Conservation (phyloP, 1,140 invertebrate species). For the Fopius arisanus region DNA sequence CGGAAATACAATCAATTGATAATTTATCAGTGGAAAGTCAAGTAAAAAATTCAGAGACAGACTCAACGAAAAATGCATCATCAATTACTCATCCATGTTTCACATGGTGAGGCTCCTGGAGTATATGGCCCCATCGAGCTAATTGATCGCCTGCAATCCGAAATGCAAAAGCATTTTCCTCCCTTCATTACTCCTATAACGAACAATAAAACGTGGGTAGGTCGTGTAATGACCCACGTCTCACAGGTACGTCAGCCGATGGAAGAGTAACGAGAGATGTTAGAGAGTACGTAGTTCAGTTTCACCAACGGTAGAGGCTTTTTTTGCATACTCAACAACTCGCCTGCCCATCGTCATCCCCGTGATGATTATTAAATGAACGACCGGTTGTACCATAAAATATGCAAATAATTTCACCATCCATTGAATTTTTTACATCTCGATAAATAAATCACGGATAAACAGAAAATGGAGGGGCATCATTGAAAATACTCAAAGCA, state of each 20-base stretch:
- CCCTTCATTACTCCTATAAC: conserved; percentile 1
- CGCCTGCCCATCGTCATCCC: neutral
- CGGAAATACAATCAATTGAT: no score
- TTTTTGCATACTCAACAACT: neutral
- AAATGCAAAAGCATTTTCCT: conserved; percentile 30
- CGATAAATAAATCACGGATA: neutral
- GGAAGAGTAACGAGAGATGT: conserved; percentile 12
- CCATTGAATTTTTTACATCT: neutral
- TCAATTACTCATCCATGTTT: neutral
- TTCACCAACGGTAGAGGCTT: neutral
- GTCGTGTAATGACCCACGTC: conserved; percentile 10
- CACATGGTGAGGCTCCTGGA: neutral
- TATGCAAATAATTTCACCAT: neutral
- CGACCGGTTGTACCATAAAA: neutral
- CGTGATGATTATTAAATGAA: conserved; percentile 11
- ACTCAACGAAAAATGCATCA: neutral
- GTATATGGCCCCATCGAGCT: conserved; percentile 3
- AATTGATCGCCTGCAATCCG: conserved; percentile 5
- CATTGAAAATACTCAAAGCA: no score
- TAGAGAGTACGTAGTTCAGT: conserved; percentile 7
- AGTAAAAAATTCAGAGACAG: no score
- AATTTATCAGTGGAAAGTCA: no score
- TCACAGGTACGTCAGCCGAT: conserved; percentile 5
- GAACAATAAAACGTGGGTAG: conserved; percentile 4
- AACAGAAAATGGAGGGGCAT: neutral